Base-by-base conservation (phyloP, 2,797 vertebrate species). In the Hippopotamyrus pictus region DNA sequence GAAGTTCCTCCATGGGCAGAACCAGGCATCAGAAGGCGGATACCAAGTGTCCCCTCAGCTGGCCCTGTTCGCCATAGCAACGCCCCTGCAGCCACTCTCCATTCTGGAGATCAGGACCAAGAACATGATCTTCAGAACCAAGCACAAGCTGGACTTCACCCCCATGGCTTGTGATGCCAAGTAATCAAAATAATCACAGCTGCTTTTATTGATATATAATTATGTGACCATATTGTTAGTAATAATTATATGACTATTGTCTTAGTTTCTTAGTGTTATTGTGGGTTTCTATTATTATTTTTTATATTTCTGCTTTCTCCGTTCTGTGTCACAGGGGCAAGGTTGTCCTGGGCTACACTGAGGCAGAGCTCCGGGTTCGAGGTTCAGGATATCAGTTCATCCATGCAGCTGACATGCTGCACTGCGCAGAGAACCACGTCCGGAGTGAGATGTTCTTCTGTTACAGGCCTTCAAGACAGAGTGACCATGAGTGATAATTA, bases 111-210 rank as follows among this genome's bases (percentile, higher is more conserved):
- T 97, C 90, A 91, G 87, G 79, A 97, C 95, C 86, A 96, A 97
- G 93, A 96, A 92, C 1, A 94, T 97, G 93, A 94, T 97, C 92
- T 97, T 97, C 93, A 95, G 97, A 92, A 97, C 97, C 89, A 97
- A 98, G 91, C 96, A 97, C 94, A 97, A 97, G 92, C 93, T 97
- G 93, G 97, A 97, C 93, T 97, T 97, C 93, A 97, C 97, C 1
- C 96, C 97, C 0, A 65, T 94, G 92, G 96, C 96, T 91, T 97
- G 96, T 3, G 97, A 97, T 57, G 96, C 96, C 89, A 92, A 96
- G 97, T 97, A 95, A 44, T 25, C 19, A 17, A 3, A 46, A 48
- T n/a, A 44, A 25, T 88, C 50, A 76, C 17, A 12, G 11, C 44
- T 79, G 33, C 14, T 41, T 44, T 79, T 19, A 44, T 41, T 76